Conservation (phyloP, 2,113 vertebrate species). For the Larimichthys polyactis region DNA sequence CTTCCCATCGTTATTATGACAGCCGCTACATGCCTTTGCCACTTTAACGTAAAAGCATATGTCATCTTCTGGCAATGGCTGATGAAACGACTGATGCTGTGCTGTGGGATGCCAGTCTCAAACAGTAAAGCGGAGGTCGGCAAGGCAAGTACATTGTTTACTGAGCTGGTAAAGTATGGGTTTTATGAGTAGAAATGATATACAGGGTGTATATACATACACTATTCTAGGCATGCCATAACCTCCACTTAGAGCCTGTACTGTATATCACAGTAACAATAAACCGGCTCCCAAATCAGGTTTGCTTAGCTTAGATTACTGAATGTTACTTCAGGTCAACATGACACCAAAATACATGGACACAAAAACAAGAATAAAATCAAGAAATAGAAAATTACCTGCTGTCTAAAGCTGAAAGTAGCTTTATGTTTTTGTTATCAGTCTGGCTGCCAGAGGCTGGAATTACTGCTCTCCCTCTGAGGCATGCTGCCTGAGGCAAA, state of each 20-base stretch:
- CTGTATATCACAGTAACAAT: constrained; percentile 12
- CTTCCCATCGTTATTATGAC: neutral
- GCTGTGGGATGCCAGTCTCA: neutral
- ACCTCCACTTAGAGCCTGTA: neutral
- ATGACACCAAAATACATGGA: neutral
- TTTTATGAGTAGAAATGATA: constrained; percentile 4
- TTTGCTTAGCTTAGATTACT: neutral
- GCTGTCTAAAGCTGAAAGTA: constrained; percentile 36
- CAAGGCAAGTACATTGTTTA: neutral
- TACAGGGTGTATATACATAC: neutral
- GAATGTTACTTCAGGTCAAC: neutral
- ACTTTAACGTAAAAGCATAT: neutral
- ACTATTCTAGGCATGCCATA: neutral
- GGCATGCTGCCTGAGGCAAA: constrained; percentile 55
- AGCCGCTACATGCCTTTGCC: too few relatives aligned
- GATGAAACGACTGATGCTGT: neutral
- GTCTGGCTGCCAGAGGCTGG: constrained; percentile 43
- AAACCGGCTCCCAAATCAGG: constrained; percentile 1
- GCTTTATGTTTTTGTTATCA: constrained; percentile 50
- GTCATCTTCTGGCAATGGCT: neutral
- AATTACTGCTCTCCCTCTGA: constrained; percentile 55
- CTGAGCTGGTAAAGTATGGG: neutral
- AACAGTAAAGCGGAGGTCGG: neutral
- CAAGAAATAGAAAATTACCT: constrained; percentile 27
- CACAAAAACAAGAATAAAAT: constrained; percentile 9